Evolutionary conservation across 2,888 invertebrate genomes (phyloP).

Genomic region (Phyllotreta striolata): DNA sequence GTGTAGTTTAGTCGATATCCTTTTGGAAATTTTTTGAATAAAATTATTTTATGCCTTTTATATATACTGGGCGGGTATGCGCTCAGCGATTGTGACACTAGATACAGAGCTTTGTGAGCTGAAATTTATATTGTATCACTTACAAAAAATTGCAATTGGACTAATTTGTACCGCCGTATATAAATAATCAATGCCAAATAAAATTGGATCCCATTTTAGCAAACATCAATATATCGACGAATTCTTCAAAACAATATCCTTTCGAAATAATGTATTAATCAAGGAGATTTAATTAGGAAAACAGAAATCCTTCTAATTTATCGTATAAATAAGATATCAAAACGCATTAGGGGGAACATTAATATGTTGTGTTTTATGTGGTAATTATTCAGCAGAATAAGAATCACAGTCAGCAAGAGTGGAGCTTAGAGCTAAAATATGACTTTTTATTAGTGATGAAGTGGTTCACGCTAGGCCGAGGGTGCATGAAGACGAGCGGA

Average conservation of each 20-base stretch:
- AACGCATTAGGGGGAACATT: constrained; percentile 36
- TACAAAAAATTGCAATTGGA: no score
- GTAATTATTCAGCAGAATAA: constrained; percentile 45
- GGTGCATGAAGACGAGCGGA: constrained; percentile 46
- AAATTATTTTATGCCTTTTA: constrained; percentile 21
- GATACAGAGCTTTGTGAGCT: no score
- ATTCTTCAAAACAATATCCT: not conserved
- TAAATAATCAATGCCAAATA: no score
- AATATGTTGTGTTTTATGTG: constrained; percentile 34
- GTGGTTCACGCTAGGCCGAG: constrained; percentile 47
- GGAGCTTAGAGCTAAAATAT: constrained; percentile 48
- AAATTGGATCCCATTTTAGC: no score
- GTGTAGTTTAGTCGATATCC: constrained; percentile 13
- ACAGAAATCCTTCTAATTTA: constrained; percentile 32
- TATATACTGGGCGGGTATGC: no score
- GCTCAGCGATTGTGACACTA: no score
- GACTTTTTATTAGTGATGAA: constrained; percentile 48
- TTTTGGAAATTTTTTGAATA: constrained; percentile 21
- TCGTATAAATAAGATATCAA: constrained; percentile 33
- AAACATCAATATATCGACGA: not conserved
- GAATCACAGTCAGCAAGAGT: constrained; percentile 43
- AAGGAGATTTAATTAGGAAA: constrained; percentile 17
- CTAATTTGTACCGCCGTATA: no score
- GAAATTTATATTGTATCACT: no score
- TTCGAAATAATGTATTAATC: not conserved